These are phyloP conservation scores for Dolomedes plantarius DNA, from an alignment of 2,888 invertebrate species.

Conservation along the genomic window DNA sequence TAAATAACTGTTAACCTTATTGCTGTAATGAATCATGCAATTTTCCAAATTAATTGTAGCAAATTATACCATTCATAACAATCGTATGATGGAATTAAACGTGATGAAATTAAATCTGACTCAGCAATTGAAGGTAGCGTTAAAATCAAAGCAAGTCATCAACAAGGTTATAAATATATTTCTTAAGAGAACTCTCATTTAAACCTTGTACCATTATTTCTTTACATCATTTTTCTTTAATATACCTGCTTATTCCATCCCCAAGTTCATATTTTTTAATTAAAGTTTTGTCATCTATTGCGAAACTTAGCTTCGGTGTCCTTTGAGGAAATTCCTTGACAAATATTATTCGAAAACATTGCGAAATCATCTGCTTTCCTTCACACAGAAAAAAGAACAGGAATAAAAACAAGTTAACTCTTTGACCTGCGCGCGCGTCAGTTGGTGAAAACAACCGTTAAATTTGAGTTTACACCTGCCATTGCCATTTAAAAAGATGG, in stretches of 20 bases:
- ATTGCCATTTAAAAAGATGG: background rate
- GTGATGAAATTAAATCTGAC: too few relatives aligned
- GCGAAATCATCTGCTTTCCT: conserved; percentile 6
- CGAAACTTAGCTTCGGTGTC: background rate
- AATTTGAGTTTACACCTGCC: background rate
- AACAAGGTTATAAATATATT: too few relatives aligned
- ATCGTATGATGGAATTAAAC: too few relatives aligned
- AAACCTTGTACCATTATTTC: too few relatives aligned
- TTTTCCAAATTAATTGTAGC: too few relatives aligned
- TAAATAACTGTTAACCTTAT: too few relatives aligned
- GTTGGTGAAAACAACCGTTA: background rate
- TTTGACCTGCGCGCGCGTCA: background rate
- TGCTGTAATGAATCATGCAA: too few relatives aligned
- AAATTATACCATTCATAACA: too few relatives aligned
- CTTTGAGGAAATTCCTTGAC: background rate
- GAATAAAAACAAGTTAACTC: background rate
- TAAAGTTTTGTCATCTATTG: background rate
- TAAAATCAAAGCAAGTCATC: too few relatives aligned
- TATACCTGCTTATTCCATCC: background rate
- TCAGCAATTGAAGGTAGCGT: too few relatives aligned
- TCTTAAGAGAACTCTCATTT: too few relatives aligned
- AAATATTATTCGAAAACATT: background rate
- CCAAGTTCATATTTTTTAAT: background rate
- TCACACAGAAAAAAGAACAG: background rate
- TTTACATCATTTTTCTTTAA: background rate